Conservation (phyloP, 1,140 invertebrate genomes). For the Drosophila subobscura region DNA sequence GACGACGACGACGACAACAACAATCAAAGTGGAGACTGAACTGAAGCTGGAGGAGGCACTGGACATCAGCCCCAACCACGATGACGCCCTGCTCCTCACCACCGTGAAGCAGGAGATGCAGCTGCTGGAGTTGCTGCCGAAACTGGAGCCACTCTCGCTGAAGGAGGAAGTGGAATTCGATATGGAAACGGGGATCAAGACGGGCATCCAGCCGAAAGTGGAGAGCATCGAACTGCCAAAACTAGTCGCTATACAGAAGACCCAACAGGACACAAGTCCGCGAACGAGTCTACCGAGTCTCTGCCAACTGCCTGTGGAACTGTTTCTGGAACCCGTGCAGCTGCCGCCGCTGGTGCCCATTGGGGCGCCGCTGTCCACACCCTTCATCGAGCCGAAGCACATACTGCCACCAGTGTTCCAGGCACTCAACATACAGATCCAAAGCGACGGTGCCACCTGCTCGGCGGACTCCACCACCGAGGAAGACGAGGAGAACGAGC, state of each 20-base stretch:
- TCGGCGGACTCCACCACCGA: conserved; percentile 59
- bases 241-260: conserved; percentile 67
- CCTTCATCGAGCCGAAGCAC: conserved; percentile 58
- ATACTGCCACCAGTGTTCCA: conserved; percentile 48
- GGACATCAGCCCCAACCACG: conserved; percentile 18
- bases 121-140: conserved; percentile 46
- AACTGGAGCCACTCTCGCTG: conserved; percentile 49
- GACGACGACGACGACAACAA: neutral
- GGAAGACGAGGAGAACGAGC: conserved; percentile 31
- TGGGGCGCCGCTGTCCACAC: conserved; percentile 64
- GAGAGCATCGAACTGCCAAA: conserved; percentile 57
- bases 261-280: conserved; percentile 11
- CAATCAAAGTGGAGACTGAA: conserved; percentile 70
- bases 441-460: conserved; percentile 50
- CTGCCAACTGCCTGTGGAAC: conserved; percentile 44
- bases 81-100: conserved; percentile 6
- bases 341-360: conserved; percentile 68
- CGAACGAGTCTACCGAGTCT: conserved; percentile 11
- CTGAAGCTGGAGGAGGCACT: conserved; percentile 22
- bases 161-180: conserved; percentile 36
- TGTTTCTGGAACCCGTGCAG: conserved; percentile 56
- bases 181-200: conserved; percentile 16
- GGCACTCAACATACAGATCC: conserved; percentile 47
- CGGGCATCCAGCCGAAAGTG: neutral
- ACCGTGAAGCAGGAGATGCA: conserved; percentile 45